A percentile compares a stretch with the other conserved stretches of the same genome.
These are phyloP conservation scores for Ceramica pisi DNA, from an alignment of 2,888 invertebrate genomes.

Conservation along the genomic window DNA sequence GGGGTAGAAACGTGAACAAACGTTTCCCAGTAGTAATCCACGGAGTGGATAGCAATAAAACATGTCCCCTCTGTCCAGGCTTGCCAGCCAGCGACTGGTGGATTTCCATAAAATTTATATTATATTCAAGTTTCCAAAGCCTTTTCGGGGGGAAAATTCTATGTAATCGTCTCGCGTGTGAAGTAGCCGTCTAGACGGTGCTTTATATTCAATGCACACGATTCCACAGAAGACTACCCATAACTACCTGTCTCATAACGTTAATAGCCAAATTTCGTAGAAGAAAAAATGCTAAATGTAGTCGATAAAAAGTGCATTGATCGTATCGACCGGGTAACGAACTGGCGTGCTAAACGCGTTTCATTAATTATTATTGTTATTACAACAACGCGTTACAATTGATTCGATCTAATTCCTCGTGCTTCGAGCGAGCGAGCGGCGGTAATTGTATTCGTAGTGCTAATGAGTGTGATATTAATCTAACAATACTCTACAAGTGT, in stretches of 20 bases:
- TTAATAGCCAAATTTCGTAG: constrained; percentile 5
- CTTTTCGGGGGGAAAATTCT: constrained; percentile 26
- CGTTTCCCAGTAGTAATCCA: background rate
- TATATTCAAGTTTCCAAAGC: constrained; percentile 16
- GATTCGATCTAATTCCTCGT: constrained; percentile 76
- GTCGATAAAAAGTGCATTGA: constrained; percentile 63
- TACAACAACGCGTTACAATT: constrained; percentile 71
- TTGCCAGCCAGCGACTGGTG: background rate
- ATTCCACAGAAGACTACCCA: constrained; percentile 28
- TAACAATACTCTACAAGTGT: constrained; percentile 28
- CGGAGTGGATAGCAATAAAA: constrained; percentile 5
- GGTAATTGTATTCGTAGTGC: constrained; percentile 57
- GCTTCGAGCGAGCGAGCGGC: constrained; percentile 59
- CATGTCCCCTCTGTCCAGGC: background rate
- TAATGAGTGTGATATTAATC: constrained; percentile 58
- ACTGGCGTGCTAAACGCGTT: constrained; percentile 65
- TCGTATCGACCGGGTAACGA: constrained; percentile 66
- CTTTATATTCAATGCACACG: constrained; percentile 59
- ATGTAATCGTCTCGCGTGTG: constrained; percentile 52
- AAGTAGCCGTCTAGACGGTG: constrained; percentile 57
- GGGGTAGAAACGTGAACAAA: background rate
- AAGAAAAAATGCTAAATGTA: constrained; percentile 8
- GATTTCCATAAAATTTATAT: constrained; percentile 32
- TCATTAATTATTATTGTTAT: constrained; percentile 68
- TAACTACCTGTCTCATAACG: background rate